Evolutionary conservation across 2,113 vertebrate genomes (phyloP).

Genomic region (Cnemophilus loriae): DNA sequence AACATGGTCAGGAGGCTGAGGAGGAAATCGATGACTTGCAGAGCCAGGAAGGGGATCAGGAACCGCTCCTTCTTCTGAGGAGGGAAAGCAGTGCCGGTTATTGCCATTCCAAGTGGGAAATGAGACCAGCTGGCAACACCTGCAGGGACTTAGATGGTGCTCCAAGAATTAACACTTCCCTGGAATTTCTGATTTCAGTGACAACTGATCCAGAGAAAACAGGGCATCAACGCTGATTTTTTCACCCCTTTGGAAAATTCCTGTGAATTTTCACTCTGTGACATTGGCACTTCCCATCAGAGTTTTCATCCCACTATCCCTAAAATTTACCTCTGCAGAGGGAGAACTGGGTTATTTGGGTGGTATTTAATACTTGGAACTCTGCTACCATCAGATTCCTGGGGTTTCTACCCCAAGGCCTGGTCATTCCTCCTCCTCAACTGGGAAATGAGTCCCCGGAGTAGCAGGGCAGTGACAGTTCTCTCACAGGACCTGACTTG

Average conservation of each 20-base stretch:
- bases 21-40: conserved; percentile 76
- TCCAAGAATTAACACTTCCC: not conserved
- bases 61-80: conserved; percentile 66
- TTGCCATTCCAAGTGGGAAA: not conserved
- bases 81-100: not conserved
- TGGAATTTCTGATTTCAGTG: not conserved
- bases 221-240: not conserved
- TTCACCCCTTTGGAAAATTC: not conserved
- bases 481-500: not conserved
- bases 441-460: not conserved
- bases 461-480: not conserved
- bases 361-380: fast-evolving
- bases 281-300: too few species aligned
- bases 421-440: not conserved
- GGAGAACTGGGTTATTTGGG: not conserved
- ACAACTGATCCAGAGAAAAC: not conserved
- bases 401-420: not conserved
- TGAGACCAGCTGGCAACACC: too few species aligned
- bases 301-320: not conserved
- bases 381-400: not conserved
- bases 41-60: conserved; percentile 76
- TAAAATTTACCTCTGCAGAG: not conserved
- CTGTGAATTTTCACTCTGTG: not conserved
- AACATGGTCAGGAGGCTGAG: conserved; percentile 75
- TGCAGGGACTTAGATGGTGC: not conserved